Base-by-base conservation (phyloP, 2,113 vertebrate species). In the Guaruba guarouba region DNA sequence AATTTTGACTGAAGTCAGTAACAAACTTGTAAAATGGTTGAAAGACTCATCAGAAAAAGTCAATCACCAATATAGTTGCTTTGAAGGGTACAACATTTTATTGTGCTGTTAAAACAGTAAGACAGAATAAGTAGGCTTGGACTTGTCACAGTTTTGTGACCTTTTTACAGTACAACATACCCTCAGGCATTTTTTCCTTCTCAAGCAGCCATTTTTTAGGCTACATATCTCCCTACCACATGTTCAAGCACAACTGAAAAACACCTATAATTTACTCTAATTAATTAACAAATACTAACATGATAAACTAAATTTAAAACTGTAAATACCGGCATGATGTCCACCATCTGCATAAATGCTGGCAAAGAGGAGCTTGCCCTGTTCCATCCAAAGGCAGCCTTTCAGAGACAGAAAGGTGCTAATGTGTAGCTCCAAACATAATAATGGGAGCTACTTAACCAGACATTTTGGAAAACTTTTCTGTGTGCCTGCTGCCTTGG, bases 311-410 rank as follows among this genome's bases (percentile, higher is more conserved):
- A 33, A 76, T 11, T 9, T 70, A 51, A 84, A 94, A 23, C 11
- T 33, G 1, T 39, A 70, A 28, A 24, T 61, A 46, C 13, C 41
- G 52, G 22, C 33, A 76, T 13, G 37, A 22, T 82, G 25, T 75
- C 17, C n/a, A n/a, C 13, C 3, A 5, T 4, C 29, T 59, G 37
- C 0, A 0, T 28, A 48, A 54, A 27, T 11, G 12, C 20, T 3
- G 2, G 4, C 3, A 4, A 46, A 82, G 49, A 2, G 24, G 27
- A 57, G 24, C 29, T 67, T 82, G 35, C 33, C 13, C 28, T 51
- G 28, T 17, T 39, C 27, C 22, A 29, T 23, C 18, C 41, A 48
- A 63, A 69, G 13, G 20, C n/a, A 76, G n/a, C 13, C n/a, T 43
- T 69, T 54, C 43, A 37, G 52, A 55, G 41, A 19, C 22, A 51